Evolutionary conservation across 2,797 vertebrate genomes (phyloP).

Genomic region (Hyperoplus immaculatus): DNA sequence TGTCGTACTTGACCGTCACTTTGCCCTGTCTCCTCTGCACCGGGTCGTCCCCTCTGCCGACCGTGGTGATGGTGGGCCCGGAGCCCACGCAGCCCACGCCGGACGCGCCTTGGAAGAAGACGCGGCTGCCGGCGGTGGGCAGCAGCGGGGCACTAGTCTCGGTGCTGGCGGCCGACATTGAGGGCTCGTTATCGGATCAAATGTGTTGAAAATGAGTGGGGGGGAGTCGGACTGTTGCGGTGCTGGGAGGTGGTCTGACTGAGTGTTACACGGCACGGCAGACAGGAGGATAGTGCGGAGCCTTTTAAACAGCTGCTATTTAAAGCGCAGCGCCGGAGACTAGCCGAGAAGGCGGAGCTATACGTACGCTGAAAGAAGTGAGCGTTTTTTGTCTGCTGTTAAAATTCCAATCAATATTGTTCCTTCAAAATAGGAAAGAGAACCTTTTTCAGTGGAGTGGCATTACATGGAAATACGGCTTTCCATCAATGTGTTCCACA

Average conservation of each 20-base stretch:
- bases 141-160: conserved; percentile 79
- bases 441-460: neutral
- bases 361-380: conserved; percentile 59
- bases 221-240: conserved; percentile 11
- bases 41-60: conserved; percentile 74
- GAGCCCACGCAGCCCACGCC: conserved; percentile 88
- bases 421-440: neutral
- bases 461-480: neutral
- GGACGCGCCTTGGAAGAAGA: conserved; percentile 81
- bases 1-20: conserved; percentile 98
- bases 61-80: conserved; percentile 67
- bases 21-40: conserved; percentile 94
- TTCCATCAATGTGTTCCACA: neutral
- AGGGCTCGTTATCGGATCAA: conserved; percentile 24
- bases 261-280: conserved; percentile 49
- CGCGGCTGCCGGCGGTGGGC: conserved; percentile 75
- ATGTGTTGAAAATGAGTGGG: conserved; percentile 56
- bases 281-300: conserved; percentile 68
- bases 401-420: neutral
- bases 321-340: conserved; percentile 83
- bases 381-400: neutral
- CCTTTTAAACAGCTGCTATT: conserved; percentile 88
- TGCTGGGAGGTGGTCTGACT: conserved; percentile 23
- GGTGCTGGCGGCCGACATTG: conserved; percentile 81
- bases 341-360: conserved; percentile 66